phyloP scores from a whole-genome alignment of 2,797 vertebrate genomes.

The Novumbra hubbsi region DNA sequence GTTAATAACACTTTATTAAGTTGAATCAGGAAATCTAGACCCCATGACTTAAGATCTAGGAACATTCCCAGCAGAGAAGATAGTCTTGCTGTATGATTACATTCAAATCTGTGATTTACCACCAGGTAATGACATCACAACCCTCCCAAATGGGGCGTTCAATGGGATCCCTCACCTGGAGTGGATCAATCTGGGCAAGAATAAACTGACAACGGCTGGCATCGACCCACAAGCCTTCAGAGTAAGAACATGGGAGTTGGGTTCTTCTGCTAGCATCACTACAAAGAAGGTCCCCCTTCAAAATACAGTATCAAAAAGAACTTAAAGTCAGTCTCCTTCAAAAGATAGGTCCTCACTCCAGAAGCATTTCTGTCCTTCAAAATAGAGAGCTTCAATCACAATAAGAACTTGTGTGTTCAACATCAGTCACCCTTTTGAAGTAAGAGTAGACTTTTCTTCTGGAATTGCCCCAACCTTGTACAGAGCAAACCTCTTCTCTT shows the following conservation, averaged over 20 bases:
- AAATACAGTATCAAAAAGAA: constrained; percentile 60
- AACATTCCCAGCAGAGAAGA: neutral
- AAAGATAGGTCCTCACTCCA: neutral
- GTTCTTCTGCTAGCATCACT: constrained; percentile 54
- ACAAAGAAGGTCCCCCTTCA: constrained; percentile 68
- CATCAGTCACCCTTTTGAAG: neutral
- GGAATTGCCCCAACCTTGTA: neutral
- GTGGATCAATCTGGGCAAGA: constrained; percentile 93
- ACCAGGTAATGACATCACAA: constrained; percentile 86
- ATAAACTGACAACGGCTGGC: constrained; percentile 80
- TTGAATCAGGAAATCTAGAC: neutral
- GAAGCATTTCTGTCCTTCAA: no score
- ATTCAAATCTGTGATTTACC: neutral
- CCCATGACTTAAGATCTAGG: neutral
- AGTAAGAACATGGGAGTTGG: constrained; percentile 64
- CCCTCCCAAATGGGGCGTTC: constrained; percentile 87
- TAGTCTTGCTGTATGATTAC: neutral
- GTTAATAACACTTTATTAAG: no score
- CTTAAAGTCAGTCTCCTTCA: no score
- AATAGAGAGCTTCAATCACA: no score
- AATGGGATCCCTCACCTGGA: constrained; percentile 93
- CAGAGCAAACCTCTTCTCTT: no score
- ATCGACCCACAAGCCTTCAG: constrained; percentile 79
- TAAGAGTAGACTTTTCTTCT: neutral
- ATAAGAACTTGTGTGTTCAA: neutral